Conservation (phyloP, 2,888 invertebrate genomes). For the Danaus chrysippus region DNA sequence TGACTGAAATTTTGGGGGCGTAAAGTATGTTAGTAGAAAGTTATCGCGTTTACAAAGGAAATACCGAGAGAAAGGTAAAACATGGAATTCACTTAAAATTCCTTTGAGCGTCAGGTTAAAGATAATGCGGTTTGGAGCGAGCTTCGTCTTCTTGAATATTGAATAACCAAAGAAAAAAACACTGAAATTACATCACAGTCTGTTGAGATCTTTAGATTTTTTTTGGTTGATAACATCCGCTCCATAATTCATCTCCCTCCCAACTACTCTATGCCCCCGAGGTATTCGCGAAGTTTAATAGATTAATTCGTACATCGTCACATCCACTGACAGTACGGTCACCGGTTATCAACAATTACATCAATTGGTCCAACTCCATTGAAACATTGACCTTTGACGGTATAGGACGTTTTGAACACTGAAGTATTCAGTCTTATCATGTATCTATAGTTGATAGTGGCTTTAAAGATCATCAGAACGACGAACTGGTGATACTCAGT, state of each 20-base stretch:
- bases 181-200: conserved; percentile 1
- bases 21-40: conserved; percentile 13
- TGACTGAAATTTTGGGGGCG: conserved; percentile 1
- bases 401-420: conserved; percentile 40
- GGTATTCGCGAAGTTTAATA: conserved; percentile 23
- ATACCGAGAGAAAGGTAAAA: conserved; percentile 18
- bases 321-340: conserved; percentile 20
- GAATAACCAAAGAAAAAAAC: no score
- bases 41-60: conserved; percentile 20
- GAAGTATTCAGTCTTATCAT: conserved; percentile 38
- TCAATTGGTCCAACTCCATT: conserved; percentile 25
- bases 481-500: no score
- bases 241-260: no score
- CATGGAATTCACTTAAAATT: conserved; percentile 27
- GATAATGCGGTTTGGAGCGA: conserved; percentile 13
- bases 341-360: conserved; percentile 24
- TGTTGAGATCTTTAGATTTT: conserved; percentile 4
- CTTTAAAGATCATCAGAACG: background rate
- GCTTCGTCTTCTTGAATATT: no score
- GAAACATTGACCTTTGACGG: conserved; percentile 36
- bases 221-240: background rate
- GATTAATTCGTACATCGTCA: conserved; percentile 32
- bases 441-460: conserved; percentile 38
- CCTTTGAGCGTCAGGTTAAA: conserved; percentile 18
- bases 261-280: conserved; percentile 6